These are phyloP conservation scores for Idaea aversata DNA, from an alignment of 2,888 invertebrate species.

Conservation along the genomic window DNA sequence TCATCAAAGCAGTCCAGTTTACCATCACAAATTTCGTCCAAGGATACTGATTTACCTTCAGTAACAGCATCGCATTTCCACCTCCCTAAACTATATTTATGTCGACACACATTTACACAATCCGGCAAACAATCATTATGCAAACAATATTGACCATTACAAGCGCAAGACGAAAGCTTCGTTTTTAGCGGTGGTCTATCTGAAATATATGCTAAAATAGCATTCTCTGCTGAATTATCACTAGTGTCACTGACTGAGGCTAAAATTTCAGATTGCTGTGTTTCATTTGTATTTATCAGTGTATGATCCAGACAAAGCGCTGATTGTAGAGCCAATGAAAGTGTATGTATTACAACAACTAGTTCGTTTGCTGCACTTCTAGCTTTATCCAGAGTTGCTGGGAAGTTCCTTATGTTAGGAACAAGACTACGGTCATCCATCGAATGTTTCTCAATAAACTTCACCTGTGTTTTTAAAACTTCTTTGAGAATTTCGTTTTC, in stretches of 20 bases:
- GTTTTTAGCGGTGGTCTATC: background rate
- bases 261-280: background rate
- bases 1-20: constrained; percentile 66
- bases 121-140: constrained; percentile 37
- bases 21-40: constrained; percentile 62
- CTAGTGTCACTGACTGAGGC: background rate
- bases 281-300: background rate
- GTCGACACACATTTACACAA: constrained; percentile 54
- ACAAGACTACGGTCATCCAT: background rate
- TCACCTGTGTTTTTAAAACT: constrained; percentile 43
- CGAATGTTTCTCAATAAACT: constrained; percentile 41
- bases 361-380: constrained; percentile 41
- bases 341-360: constrained; percentile 40
- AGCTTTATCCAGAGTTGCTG: constrained; percentile 8
- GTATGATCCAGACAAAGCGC: constrained; percentile 38
- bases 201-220: background rate
- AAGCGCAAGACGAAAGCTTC: constrained; percentile 37
- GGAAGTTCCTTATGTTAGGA: background rate
- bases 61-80: constrained; percentile 53
- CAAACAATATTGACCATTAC: constrained; percentile 41
- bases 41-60: constrained; percentile 36
- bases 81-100: constrained; percentile 45
- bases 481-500: constrained; percentile 40
- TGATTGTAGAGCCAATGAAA: constrained; percentile 42
- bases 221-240: background rate